Conservation (phyloP, 2,113 vertebrate species). For the Oxyura jamaicensis region DNA sequence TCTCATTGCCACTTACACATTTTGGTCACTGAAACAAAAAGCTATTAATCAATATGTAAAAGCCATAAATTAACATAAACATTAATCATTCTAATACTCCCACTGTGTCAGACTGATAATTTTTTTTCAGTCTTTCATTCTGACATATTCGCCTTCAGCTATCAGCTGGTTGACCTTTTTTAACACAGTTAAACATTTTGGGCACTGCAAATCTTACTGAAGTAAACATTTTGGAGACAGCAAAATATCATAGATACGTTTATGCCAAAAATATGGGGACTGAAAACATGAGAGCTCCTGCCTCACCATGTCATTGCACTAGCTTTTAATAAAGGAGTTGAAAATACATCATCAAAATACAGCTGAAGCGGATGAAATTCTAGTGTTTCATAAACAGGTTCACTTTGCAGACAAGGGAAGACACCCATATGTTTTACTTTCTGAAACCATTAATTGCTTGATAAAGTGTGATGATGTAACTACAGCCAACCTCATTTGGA, state of each 20-base stretch:
- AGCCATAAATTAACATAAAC: slow-evolving; percentile 76
- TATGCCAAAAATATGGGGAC: background rate
- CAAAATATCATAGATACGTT: background rate
- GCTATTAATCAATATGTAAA: slow-evolving; percentile 79
- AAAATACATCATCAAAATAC: background rate
- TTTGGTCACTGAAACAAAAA: slow-evolving; percentile 73
- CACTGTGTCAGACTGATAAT: slow-evolving; percentile 65
- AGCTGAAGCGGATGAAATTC: background rate
- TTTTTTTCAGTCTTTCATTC: slow-evolving; percentile 61
- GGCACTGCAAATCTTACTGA: slow-evolving; percentile 44
- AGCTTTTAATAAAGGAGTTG: background rate
- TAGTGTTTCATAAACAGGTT: background rate
- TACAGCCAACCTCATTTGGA: background rate
- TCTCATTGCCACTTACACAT: slow-evolving; percentile 75
- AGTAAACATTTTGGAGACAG: slow-evolving; percentile 47
- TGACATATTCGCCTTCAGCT: slow-evolving; percentile 69
- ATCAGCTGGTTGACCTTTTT: slow-evolving; percentile 68
- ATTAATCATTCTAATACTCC: slow-evolving; percentile 78
- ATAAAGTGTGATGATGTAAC: background rate
- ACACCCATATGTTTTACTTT: background rate
- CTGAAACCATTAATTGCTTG: background rate
- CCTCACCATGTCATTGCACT: background rate
- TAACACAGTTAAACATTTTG: slow-evolving; percentile 52
- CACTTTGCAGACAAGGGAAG: background rate
- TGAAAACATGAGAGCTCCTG: background rate